phyloP scores from a whole-genome alignment of 2,797 vertebrate genomes.

The Halcyon leucocephala region DNA sequence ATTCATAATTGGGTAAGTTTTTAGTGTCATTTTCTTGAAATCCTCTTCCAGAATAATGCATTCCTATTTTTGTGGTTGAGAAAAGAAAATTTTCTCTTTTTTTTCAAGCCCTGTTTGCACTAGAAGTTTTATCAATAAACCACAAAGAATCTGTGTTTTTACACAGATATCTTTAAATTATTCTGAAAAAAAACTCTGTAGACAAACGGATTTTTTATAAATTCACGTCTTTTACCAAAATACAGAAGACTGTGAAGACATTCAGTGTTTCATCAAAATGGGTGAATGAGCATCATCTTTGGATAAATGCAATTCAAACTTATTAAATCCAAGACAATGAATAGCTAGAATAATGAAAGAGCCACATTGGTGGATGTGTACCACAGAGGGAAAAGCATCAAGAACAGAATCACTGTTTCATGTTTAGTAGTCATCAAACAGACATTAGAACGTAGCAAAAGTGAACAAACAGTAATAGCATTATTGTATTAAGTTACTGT shows the following conservation, averaged over 20 bases:
- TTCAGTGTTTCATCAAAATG: background rate
- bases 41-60: slow-evolving; percentile 2
- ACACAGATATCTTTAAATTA: background rate
- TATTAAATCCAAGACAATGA: slow-evolving; percentile 4
- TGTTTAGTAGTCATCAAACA: background rate
- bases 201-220: background rate
- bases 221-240: background rate
- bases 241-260: background rate
- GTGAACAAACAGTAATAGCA: background rate
- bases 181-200: background rate
- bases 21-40: slow-evolving; percentile 32
- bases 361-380: background rate
- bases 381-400: slow-evolving; percentile 4
- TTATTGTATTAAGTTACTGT: background rate
- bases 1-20: slow-evolving; percentile 30
- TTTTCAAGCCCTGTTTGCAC: background rate
- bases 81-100: background rate
- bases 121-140: background rate
- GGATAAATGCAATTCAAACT: slow-evolving; percentile 21
- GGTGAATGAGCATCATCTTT: background rate
- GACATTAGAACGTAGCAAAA: background rate
- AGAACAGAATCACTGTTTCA: background rate
- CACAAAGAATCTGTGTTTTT: background rate
- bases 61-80: background rate
- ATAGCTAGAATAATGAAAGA: background rate